phyloP scores from a whole-genome alignment of 92 coral and sea anemone genomes.

The Heteractis magnifica region DNA sequence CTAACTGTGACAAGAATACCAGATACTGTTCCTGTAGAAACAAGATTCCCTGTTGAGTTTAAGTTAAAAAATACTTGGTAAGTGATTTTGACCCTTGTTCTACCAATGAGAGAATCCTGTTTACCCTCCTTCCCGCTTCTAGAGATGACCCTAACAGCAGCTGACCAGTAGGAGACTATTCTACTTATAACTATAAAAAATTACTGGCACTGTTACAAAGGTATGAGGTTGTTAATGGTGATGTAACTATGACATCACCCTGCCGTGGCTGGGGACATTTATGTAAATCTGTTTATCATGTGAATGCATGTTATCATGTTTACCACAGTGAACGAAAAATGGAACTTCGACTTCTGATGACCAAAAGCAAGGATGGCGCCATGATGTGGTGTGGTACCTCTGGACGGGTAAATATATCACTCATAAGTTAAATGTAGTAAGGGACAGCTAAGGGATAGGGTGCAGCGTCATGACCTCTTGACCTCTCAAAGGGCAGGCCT shows the following conservation, averaged over 20 bases:
- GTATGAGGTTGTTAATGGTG: too few species aligned
- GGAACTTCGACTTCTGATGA: constrained; percentile 85
- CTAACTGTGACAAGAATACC: constrained; percentile 74
- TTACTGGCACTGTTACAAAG: too few species aligned
- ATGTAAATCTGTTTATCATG: not conserved
- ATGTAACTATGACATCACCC: too few species aligned
- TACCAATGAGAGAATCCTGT: not conserved
- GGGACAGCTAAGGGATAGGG: not conserved
- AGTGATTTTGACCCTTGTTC: not conserved
- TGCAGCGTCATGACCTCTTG: not conserved
- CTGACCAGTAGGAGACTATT: too few species aligned
- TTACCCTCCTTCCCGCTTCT: too few species aligned
- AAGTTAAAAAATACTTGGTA: constrained; percentile 85
- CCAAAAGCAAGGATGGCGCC: constrained; percentile 94
- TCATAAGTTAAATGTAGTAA: not conserved
- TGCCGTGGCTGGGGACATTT: not conserved
- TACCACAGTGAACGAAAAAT: constrained; percentile 80
- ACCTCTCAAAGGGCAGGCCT: too few species aligned
- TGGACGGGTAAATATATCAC: constrained; percentile 65
- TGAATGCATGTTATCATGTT: not conserved
- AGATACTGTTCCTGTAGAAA: constrained; percentile 96
- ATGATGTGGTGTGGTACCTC: constrained; percentile 99
- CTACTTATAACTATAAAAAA: too few species aligned
- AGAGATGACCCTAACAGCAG: too few species aligned
- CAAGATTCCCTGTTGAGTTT: constrained; percentile 72